Conservation (phyloP, 2,113 vertebrate species). For the Lepus europaeus region DNA sequence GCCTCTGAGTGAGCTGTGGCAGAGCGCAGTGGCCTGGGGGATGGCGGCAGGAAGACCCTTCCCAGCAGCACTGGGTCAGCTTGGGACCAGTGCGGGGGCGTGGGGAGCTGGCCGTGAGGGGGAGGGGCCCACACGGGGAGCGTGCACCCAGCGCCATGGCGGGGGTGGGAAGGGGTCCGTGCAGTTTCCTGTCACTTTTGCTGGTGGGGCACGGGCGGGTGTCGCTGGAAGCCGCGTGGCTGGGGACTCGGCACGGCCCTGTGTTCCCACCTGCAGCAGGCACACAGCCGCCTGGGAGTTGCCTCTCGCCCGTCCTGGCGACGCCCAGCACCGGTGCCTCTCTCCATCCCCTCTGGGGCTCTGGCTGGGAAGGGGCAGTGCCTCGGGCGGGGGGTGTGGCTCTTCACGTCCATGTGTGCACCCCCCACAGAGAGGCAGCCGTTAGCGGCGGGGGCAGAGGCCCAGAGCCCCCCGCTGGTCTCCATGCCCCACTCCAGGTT, state of each 20-base stretch:
- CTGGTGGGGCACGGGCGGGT: too few relatives aligned
- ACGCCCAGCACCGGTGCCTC: too few relatives aligned
- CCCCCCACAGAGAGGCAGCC: background rate
- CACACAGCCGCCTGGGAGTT: too few relatives aligned
- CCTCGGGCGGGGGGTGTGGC: background rate
- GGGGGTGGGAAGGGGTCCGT: too few relatives aligned
- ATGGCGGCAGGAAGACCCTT: background rate
- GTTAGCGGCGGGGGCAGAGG: background rate
- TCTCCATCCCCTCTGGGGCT: background rate
- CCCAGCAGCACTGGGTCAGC: background rate
- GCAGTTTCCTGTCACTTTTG: too few relatives aligned
- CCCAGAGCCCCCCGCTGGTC: background rate
- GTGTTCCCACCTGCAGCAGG: background rate
- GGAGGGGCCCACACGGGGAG: too few relatives aligned
- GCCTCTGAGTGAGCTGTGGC: slow-evolving; percentile 43
- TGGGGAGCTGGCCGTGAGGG: background rate
- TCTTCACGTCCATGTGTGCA: background rate
- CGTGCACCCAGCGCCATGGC: too few relatives aligned
- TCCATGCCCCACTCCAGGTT: fast-evolving
- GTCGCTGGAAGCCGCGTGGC: background rate
- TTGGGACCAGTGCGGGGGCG: background rate
- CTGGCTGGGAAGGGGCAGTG: background rate
- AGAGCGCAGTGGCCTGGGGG: background rate
- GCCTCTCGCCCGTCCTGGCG: too few relatives aligned
- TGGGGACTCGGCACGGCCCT: background rate